Evolutionary conservation across 2,113 vertebrate species (phyloP).

Genomic region (Centropus unirufus): DNA sequence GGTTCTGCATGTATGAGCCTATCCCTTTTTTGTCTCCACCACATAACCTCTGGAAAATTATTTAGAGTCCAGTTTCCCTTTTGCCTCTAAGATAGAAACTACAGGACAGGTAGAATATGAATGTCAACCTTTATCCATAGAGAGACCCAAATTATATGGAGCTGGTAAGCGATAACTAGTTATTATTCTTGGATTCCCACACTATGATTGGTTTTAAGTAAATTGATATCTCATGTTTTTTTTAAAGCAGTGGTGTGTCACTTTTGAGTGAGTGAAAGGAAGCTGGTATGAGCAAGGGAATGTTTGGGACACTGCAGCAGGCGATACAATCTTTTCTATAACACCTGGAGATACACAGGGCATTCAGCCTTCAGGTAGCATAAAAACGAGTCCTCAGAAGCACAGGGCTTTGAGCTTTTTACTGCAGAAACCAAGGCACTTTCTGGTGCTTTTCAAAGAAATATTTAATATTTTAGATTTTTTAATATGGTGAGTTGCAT

Average conservation of each 20-base stretch:
- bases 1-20: neutral
- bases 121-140: neutral
- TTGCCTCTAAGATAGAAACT: neutral
- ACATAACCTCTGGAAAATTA: neutral
- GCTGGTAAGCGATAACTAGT: neutral
- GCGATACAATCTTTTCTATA: neutral
- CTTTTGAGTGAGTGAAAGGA: neutral
- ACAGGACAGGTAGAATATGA: neutral
- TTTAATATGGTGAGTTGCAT: neutral
- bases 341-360: neutral
- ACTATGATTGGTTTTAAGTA: neutral
- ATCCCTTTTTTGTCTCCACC: neutral
- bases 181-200: neutral
- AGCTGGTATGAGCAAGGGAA: neutral
- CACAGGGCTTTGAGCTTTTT: neutral
- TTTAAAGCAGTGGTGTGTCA: neutral
- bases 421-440: neutral
- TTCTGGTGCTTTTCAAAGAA: neutral
- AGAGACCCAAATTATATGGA: neutral
- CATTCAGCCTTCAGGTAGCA: neutral
- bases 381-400: neutral
- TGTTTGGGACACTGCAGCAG: neutral
- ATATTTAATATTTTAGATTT: neutral
- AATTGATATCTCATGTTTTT: neutral
- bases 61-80: neutral